A percentile compares a stretch with the other conserved stretches of the same genome.
Evolutionary conservation across 2,113 vertebrate genomes (phyloP).

Genomic region (Gorilla gorilla): DNA sequence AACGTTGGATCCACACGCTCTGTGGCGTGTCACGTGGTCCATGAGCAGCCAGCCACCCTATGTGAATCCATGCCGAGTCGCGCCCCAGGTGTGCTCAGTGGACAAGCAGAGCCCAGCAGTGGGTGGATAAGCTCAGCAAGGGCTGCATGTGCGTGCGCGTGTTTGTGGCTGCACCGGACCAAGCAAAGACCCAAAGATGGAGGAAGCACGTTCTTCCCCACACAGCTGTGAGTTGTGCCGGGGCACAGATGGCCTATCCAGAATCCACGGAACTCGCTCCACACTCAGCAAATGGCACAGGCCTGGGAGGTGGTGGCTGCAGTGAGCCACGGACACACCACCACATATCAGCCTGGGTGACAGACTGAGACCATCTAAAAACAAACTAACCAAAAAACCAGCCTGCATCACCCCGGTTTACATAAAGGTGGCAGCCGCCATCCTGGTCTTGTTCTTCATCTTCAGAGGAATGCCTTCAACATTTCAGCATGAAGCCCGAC

Average conservation of each 20-base stretch:
- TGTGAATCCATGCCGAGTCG: fast-evolving
- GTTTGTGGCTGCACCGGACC: fast-evolving
- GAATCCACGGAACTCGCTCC: neutral
- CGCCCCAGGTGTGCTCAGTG: no score
- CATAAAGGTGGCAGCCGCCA: neutral
- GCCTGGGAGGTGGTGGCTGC: no score
- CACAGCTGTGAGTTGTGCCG: neutral
- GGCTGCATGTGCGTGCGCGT: no score
- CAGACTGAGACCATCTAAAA: no score
- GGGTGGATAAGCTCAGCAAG: neutral
- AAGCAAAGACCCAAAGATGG: neutral
- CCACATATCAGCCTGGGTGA: no score
- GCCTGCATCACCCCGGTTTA: neutral
- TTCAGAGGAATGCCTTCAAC: neutral
- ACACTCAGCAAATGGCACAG: neutral
- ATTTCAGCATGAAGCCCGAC: neutral
- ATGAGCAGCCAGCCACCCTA: neutral
- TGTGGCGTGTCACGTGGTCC: neutral
- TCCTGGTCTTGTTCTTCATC: neutral
- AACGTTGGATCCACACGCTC: neutral
- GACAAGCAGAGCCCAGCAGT: neutral
- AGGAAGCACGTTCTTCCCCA: neutral
- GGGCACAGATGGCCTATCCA: neutral
- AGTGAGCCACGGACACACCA: no score
- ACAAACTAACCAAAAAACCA: neutral